phyloP scores from a whole-genome alignment of 2,888 invertebrate genomes.

The Phytoseiulus persimilis region DNA sequence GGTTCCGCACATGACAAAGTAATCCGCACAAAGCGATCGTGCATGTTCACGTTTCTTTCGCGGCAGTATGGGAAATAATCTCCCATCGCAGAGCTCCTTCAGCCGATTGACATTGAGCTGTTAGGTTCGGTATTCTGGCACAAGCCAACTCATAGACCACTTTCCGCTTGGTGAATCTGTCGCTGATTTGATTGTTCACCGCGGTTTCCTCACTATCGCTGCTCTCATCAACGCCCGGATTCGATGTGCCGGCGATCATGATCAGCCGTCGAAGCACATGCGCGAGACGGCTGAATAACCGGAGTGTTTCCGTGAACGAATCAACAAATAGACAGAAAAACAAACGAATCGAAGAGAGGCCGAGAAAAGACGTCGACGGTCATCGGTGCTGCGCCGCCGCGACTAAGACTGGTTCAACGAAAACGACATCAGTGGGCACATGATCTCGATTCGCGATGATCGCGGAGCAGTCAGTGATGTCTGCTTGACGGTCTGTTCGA shows the following conservation, averaged over 20 bases:
- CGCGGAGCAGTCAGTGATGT: neutral
- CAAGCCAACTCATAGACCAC: no score
- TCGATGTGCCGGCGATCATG: no score
- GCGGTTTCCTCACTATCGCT: neutral
- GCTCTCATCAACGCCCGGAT: neutral
- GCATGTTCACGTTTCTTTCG: no score
- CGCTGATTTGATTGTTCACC: neutral
- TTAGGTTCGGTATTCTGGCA: no score
- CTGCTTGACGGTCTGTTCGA: neutral
- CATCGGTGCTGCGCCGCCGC: neutral
- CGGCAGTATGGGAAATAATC: no score
- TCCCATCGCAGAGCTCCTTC: no score
- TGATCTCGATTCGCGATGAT: conserved; percentile 5
- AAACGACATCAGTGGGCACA: neutral
- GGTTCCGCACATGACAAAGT: no score
- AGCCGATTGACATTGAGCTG: no score
- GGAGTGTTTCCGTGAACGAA: neutral
- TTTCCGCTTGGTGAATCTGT: no score
- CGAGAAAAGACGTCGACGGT: neutral
- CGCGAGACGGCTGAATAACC: neutral
- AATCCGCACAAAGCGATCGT: no score
- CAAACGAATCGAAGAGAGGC: neutral
- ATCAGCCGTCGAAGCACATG: neutral
- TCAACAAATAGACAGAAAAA: neutral
- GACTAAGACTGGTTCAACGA: neutral